Conservation (phyloP, 2,888 invertebrate species). For the Acanthococcus lagerstroemiae region DNA sequence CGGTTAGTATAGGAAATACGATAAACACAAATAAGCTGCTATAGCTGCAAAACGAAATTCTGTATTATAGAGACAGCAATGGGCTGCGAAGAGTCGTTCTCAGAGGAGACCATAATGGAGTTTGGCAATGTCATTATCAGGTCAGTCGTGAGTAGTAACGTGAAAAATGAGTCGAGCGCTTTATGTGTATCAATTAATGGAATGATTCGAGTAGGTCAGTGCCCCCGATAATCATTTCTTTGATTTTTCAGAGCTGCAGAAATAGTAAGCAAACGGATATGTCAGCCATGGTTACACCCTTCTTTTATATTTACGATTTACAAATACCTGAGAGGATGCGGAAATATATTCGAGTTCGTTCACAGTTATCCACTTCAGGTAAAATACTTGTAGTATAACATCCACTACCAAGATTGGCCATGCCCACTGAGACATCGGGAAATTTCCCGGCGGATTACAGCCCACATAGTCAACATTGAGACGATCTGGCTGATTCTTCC, state of each 20-base stretch:
- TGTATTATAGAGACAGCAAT: slow-evolving; percentile 36
- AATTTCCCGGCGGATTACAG: no score
- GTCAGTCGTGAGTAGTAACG: slow-evolving; percentile 21
- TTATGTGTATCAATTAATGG: no score
- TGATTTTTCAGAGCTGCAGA: slow-evolving; percentile 34
- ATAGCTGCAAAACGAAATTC: no score
- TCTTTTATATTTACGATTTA: slow-evolving; percentile 34
- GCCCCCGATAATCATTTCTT: no score
- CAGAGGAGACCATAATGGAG: slow-evolving; percentile 33
- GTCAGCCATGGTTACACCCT: slow-evolving; percentile 36
- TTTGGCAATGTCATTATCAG: slow-evolving; percentile 35
- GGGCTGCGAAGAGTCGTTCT: slow-evolving; percentile 34
- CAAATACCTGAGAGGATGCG: slow-evolving; percentile 32
- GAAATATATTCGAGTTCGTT: slow-evolving; percentile 5
- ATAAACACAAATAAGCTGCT: no score
- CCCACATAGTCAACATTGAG: no score
- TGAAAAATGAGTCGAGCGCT: no score
- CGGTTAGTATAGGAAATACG: no score
- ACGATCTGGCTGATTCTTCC: no score
- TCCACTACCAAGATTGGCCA: not conserved
- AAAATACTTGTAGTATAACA: not conserved
- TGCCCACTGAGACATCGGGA: not conserved
- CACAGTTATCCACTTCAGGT: slow-evolving; percentile 3
- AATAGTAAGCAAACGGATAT: slow-evolving; percentile 35
- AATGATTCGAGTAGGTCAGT: no score